Evolutionary conservation across 30 jellyfish, hydroid and myxozoan genomes (phyloP).

Genomic region (Pseudorhiza aurosa): DNA sequence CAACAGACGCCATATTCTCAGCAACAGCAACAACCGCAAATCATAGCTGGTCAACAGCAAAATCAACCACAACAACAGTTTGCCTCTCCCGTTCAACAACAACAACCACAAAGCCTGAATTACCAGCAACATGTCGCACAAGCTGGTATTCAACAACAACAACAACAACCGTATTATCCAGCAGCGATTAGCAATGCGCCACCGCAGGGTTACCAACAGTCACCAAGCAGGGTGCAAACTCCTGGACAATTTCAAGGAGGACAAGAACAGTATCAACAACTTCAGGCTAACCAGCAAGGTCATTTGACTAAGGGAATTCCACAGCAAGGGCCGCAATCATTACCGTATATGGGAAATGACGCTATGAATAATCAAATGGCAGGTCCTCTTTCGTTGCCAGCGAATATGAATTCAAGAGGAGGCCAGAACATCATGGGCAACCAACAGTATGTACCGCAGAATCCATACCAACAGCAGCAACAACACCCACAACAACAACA

Average conservation of each 20-base stretch:
- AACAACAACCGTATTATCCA: constrained; percentile 26
- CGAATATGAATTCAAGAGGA: constrained; percentile 42
- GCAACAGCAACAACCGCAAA: constrained; percentile 33
- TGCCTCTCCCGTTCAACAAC: constrained; percentile 23
- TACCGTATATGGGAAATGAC: constrained; percentile 42
- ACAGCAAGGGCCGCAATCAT: constrained; percentile 61
- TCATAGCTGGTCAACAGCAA: constrained; percentile 15
- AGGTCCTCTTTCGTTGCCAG: constrained; percentile 81
- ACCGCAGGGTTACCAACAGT: constrained; percentile 33
- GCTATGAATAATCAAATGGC: neutral
- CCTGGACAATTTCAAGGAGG: constrained; percentile 18
- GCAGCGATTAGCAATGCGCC: constrained; percentile 18
- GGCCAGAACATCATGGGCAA: constrained; percentile 1
- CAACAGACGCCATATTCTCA: constrained; percentile 9
- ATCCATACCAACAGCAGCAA: constrained; percentile 32
- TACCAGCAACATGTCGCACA: neutral
- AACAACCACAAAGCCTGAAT: constrained; percentile 36
- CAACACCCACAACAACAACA: constrained; percentile 34
- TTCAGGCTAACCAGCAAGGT: constrained; percentile 7
- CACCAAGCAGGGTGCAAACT: constrained; percentile 4
- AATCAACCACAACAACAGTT: constrained; percentile 36
- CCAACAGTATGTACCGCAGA: constrained; percentile 8
- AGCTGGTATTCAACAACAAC: constrained; percentile 44
- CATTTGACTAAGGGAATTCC: constrained; percentile 33
- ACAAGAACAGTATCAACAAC: constrained; percentile 29